Evolutionary conservation across 2,888 invertebrate species (phyloP).

Genomic region (Cerastis leucographa): DNA sequence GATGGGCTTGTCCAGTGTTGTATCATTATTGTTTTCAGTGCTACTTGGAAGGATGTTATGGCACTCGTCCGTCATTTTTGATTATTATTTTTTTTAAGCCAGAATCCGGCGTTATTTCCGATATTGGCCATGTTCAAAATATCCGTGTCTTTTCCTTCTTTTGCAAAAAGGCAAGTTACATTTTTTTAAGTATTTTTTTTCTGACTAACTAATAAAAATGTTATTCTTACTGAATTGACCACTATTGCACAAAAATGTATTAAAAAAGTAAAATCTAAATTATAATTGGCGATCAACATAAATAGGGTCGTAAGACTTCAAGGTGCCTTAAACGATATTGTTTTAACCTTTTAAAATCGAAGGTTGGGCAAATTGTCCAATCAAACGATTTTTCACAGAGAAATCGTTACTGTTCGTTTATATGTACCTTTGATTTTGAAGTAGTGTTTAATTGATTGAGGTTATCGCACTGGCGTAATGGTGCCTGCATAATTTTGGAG

Average conservation of each 20-base stretch:
- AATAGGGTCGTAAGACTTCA: conserved; percentile 62
- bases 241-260: conserved; percentile 7
- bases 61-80: too few relatives aligned
- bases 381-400: conserved; percentile 78
- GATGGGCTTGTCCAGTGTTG: background rate
- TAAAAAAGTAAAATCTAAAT: conserved; percentile 33
- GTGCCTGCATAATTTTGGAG: conserved; percentile 42
- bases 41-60: background rate
- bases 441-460: conserved; percentile 60
- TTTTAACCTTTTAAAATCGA: conserved; percentile 75
- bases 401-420: conserved; percentile 65
- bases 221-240: conserved; percentile 3
- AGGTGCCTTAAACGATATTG: conserved; percentile 75
- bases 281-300: conserved; percentile 38
- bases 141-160: too few relatives aligned
- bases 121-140: background rate
- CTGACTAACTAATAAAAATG: background rate
- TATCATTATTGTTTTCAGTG: background rate
- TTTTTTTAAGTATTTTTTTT: too few relatives aligned
- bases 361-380: conserved; percentile 77
- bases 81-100: too few relatives aligned
- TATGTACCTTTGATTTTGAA: conserved; percentile 65
- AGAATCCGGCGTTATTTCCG: background rate
- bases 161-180: background rate
- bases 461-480: conserved; percentile 58